Evolutionary conservation across 2,113 vertebrate species (phyloP).

Genomic region (Macrotus californicus): DNA sequence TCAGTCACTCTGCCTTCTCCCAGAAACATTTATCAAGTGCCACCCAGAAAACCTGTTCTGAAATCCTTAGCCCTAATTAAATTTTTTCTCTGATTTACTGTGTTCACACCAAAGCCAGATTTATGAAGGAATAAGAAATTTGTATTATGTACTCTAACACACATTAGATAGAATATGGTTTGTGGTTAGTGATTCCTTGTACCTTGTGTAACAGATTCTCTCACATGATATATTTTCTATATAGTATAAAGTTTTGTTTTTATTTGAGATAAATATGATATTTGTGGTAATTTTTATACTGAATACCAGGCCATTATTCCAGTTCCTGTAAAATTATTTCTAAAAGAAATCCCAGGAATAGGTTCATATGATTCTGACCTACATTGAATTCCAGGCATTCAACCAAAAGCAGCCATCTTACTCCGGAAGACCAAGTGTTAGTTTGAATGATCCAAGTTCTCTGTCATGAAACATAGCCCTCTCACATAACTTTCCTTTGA

Average conservation of each 20-base stretch:
- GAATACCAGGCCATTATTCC: not conserved
- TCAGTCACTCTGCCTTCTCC: not conserved
- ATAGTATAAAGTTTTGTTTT: not conserved
- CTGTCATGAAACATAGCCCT: not conserved
- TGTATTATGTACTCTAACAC: not conserved
- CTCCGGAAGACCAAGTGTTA: not conserved
- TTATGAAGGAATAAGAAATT: not conserved
- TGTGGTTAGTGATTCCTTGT: not conserved
- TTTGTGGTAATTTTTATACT: not conserved
- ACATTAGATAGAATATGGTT: not conserved
- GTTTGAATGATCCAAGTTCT: not conserved
- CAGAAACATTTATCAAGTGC: not conserved
- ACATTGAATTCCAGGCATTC: not conserved
- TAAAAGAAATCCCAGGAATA: not conserved
- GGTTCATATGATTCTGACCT: not conserved
- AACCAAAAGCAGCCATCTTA: not conserved
- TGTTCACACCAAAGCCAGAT: not conserved
- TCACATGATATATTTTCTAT: not conserved
- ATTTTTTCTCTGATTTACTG: not conserved
- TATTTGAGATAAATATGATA: not conserved
- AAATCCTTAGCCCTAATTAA: not conserved
- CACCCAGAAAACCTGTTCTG: not conserved
- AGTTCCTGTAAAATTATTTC: not conserved
- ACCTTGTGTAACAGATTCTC: not conserved
- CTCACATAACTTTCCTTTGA: not conserved